Percentiles rank a stretch among this genome's conserved stretches.
These are phyloP conservation scores for Dicrostonyx torquatus DNA, from an alignment of 2,797 vertebrate genomes.

Conservation along the genomic window DNA sequence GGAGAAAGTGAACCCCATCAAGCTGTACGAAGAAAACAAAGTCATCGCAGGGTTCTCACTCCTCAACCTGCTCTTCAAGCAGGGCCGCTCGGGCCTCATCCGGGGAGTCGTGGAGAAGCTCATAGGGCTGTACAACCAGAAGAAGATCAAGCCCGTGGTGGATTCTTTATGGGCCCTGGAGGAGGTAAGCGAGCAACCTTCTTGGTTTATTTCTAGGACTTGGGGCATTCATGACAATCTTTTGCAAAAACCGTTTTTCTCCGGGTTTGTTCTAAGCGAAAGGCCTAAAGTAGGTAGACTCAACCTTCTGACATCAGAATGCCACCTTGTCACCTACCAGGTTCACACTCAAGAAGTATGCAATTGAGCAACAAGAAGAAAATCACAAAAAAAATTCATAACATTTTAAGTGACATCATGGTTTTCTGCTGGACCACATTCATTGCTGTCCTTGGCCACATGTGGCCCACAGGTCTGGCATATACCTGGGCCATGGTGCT, in stretches of 20 bases:
- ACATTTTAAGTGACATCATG: neutral
- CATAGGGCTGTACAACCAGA: constrained; percentile 91
- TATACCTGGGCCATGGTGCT: neutral
- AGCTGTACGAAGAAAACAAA: constrained; percentile 99
- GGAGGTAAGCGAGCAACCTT: constrained; percentile 90
- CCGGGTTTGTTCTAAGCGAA: neutral
- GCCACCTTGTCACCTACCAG: neutral
- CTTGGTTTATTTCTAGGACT: neutral
- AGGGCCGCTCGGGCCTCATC: constrained; percentile 91
- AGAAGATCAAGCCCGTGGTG: constrained; percentile 97
- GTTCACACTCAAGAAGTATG: neutral
- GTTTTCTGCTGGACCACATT: neutral
- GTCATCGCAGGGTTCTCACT: constrained; percentile 98
- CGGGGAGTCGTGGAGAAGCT: constrained; percentile 94
- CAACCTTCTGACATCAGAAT: neutral
- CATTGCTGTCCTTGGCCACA: neutral
- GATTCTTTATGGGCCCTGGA: constrained; percentile 99
- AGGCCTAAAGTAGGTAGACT: neutral
- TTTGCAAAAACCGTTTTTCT: neutral
- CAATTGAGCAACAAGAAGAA: neutral
- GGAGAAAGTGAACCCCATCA: constrained; percentile 99
- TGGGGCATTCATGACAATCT: neutral
- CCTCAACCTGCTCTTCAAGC: constrained; percentile 97
- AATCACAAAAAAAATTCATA: neutral
- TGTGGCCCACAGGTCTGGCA: neutral